These are phyloP conservation scores for Vandiemenella viatica DNA, from an alignment of 2,888 invertebrate genomes.

Conservation along the genomic window DNA sequence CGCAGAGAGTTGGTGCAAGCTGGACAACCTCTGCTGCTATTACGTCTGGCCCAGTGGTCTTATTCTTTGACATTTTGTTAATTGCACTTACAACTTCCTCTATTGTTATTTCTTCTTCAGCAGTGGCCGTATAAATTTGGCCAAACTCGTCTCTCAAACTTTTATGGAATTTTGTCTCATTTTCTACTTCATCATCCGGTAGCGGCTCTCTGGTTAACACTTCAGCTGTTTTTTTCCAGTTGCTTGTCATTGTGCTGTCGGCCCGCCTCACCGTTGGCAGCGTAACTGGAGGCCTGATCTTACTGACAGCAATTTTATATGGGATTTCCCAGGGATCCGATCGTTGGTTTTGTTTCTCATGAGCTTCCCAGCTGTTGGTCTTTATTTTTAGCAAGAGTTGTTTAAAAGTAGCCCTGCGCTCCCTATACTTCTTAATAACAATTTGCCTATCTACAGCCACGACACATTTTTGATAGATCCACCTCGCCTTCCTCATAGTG, in stretches of 20 bases:
- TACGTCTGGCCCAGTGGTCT: background rate
- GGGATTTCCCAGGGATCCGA: background rate
- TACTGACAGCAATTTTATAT: background rate
- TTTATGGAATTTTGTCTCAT: background rate
- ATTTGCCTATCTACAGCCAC: too few relatives aligned
- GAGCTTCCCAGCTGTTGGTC: background rate
- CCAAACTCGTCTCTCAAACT: background rate
- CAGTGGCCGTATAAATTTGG: background rate
- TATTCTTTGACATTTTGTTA: background rate
- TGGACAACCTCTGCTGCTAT: background rate
- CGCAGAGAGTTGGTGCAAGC: background rate
- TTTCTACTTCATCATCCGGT: background rate
- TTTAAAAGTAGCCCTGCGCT: too few relatives aligned
- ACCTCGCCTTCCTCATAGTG: too few relatives aligned
- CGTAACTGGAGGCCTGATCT: background rate
- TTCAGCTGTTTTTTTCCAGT: background rate
- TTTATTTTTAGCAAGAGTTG: background rate
- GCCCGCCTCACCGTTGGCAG: background rate
- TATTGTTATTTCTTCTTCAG: background rate
- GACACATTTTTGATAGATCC: too few relatives aligned
- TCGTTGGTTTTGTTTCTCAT: background rate
- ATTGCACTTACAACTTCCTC: background rate
- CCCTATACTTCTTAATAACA: too few relatives aligned
- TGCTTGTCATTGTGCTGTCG: background rate
- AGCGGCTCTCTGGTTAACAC: background rate